Evolutionary conservation across 2,888 invertebrate genomes (phyloP), one percentile per base, ranked within the genome.

Genomic region (Ormyrus rosae): DNA sequence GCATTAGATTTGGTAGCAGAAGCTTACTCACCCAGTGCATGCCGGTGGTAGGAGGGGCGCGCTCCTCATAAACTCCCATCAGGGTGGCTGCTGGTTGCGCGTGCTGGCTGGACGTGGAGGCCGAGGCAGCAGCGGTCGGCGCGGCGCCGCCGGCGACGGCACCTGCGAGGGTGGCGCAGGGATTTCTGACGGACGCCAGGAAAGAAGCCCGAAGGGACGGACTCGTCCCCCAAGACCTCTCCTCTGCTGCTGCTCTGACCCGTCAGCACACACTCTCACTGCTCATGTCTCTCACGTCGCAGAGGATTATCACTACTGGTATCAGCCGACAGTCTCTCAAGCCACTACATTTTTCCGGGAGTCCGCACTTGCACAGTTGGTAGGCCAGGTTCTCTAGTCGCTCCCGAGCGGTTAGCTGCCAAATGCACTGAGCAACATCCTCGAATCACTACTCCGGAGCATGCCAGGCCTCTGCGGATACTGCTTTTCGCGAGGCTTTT

Each of bases 61-160:
- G 93, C 93, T 96, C 96, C 94, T 96, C 96, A 95, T 95, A 96
- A 93, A 96, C 96, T 95, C 96, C 96, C 96, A 96, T 96, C 95
- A 95, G 96, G 89, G 89, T 91, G 90, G 90, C 89, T 89, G 89
- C 89, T 19, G 19, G 19, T 89, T 58, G 80, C 53, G 50, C 58
- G 60, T 70, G 53, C 67, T 75, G 73, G 67, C 63, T 69, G 56
- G 91, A 88, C 90, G 90, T 91, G 90, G 90, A 90, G 90, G 91
- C 88, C 87, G 89, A 89, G 88, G 91, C 19, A 51, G 56, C 63
- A 90, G 85, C 46, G 58, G 55, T 51, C 60, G 64, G 60, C 58
- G 63, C 9, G 4, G 71, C 50, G 60, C 51, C 67, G 61, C 53
- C 73, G 81, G 73, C 77, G 71, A 79, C 79, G 77, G 70, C 75